A percentile compares a stretch with the other conserved stretches of the same genome.
phyloP scores from a whole-genome alignment of 2,888 invertebrate genomes.

The Oscheius myriophilus region DNA sequence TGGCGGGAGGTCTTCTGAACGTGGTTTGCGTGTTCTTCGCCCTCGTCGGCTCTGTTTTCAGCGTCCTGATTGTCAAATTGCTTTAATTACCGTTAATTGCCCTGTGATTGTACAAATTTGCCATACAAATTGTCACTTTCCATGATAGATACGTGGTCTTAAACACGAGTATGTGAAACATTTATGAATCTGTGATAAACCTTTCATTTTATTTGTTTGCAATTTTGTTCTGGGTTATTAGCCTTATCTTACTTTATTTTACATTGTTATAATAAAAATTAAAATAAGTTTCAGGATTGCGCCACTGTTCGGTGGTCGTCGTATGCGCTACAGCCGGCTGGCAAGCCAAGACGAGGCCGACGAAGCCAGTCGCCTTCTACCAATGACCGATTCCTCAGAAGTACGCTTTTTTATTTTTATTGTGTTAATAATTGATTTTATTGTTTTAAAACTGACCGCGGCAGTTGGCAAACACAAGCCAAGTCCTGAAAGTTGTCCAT shows the following conservation, averaged over 20 bases:
- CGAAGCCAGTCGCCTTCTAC: constrained; percentile 49
- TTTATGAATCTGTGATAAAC: constrained; percentile 4
- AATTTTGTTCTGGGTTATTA: constrained; percentile 6
- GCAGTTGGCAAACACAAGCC: neutral
- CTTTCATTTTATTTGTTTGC: neutral
- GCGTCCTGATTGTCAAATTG: constrained; percentile 40
- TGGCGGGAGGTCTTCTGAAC: constrained; percentile 42
- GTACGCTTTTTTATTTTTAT: constrained; percentile 15
- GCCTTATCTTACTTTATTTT: constrained; percentile 25
- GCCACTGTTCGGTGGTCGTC: constrained; percentile 32
- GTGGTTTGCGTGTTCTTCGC: constrained; percentile 44
- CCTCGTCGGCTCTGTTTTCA: constrained; percentile 40
- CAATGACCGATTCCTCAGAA: constrained; percentile 55
- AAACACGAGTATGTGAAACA: neutral
- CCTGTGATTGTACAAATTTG: neutral
- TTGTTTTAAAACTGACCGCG: too few relatives aligned
- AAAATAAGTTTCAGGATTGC: constrained; percentile 11
- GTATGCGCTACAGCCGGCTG: constrained; percentile 63
- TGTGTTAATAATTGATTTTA: neutral
- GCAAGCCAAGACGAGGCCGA: constrained; percentile 58
- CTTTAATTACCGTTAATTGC: constrained; percentile 9
- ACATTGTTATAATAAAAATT: neutral
- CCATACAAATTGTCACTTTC: neutral
- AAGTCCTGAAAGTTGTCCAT: neutral
- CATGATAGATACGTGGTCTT: neutral